Evolutionary conservation across 2,113 vertebrate species (phyloP), one percentile per base, ranked within the genome.

Genomic region (Mormyrus iriodes): DNA sequence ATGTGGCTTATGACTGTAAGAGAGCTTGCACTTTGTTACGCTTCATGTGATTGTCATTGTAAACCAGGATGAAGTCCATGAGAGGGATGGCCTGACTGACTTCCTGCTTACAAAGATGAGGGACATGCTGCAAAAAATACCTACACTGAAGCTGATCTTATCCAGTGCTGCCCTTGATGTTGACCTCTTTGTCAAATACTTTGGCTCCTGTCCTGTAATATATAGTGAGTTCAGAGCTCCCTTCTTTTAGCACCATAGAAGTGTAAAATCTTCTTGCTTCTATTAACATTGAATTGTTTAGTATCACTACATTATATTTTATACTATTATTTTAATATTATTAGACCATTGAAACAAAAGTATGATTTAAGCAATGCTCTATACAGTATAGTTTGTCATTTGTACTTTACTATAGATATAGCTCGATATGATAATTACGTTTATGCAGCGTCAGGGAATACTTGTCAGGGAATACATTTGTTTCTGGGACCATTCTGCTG

Each of bases 11-110:
- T 83, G 19, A 46, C 79, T 83, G 21, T 3, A 12, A 10, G 61
- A 65, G 21, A n/a, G 19, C 5, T 44, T 48, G 39, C 7, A 84
- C 42, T 84, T n/a, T 76, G 69, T n/a, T 79, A 79, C 48, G 82
- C 82, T n/a, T 84, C 24, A 48, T 48, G 21, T 79, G 44, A 84
- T n/a, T 84, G 82, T 92, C 44, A 86, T 84, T 89, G 19, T 93
- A 1, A 76, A 90, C 87, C 48, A 99, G 98, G 98, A 99, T 93
- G 98, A 99, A 95, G 98, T 99, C 31, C 97, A 99, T 42, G 98
- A 99, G 94, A 96, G 98, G 2, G 97, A 99, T 91, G 96, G 98
- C 58, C 96, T 99, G 92, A 98, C 97, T 39, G 98, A 99, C 95
- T 98, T 99, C 94, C 95, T 99, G 91, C 94, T 99, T 91, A 98